Conservation (phyloP, 2,113 vertebrate species). For the Lepisosteus osseus region DNA sequence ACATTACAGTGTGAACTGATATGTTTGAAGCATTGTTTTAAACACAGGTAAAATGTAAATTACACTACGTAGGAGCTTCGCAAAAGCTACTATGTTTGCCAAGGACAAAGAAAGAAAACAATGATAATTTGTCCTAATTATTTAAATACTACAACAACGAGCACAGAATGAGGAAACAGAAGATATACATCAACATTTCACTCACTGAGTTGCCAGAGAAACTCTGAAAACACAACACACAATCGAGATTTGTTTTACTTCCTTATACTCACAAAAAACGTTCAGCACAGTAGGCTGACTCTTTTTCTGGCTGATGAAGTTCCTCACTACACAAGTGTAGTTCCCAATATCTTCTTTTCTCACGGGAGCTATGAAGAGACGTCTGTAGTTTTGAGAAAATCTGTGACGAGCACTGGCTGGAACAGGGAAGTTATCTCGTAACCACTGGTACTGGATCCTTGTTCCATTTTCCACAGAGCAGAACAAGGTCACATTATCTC, state of each 20-base stretch:
- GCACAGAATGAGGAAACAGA: too few relatives aligned
- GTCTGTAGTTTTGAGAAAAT: slow-evolving; percentile 48
- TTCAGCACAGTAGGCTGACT: slow-evolving; percentile 50
- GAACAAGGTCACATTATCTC: slow-evolving; percentile 60
- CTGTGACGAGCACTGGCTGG: slow-evolving; percentile 39
- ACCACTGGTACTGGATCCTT: slow-evolving; percentile 60
- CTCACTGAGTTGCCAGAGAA: too few relatives aligned
- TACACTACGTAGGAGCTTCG: too few relatives aligned
- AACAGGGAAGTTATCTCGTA: slow-evolving; percentile 41
- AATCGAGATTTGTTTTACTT: not conserved
- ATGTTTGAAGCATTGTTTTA: too few relatives aligned
- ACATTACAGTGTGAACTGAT: too few relatives aligned
- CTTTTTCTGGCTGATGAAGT: slow-evolving; percentile 46
- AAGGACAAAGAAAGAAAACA: too few relatives aligned
- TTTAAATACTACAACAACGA: too few relatives aligned
- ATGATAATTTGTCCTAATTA: too few relatives aligned
- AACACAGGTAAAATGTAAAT: too few relatives aligned
- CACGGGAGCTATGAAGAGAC: slow-evolving; percentile 57
- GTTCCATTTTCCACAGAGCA: slow-evolving; percentile 63
- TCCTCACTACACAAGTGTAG: slow-evolving; percentile 59
- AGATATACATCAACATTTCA: too few relatives aligned
- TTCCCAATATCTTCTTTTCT: slow-evolving; percentile 63
- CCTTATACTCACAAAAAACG: slow-evolving; percentile 65
- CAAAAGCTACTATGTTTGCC: too few relatives aligned
- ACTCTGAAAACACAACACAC: too few relatives aligned